Base-by-base conservation (phyloP, 2,888 invertebrate species). In the Phasia obesa region DNA sequence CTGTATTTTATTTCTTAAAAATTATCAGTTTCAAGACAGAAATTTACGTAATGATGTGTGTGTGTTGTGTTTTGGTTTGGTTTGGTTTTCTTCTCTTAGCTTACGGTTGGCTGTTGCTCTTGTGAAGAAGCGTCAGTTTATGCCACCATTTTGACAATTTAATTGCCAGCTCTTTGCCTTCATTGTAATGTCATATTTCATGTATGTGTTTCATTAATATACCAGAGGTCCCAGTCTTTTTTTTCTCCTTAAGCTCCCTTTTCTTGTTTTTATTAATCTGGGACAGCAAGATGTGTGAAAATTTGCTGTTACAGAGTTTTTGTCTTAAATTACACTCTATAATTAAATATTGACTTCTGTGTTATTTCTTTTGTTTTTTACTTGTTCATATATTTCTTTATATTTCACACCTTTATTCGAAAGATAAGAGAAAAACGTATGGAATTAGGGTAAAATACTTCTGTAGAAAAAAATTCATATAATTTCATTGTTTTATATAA, bases 71-170 rank as follows among this genome's bases (percentile, higher is more conserved):
- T 67, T 38, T 31, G 2, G 42, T 47, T 47, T 35, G n/a, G 21
- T 2, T 67, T 38, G 21, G 2, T n/a, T 27, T 19, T 23, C 13
- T 38, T 60, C n/a, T 35, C 49, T 59, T 35, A 13, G 57, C 38
- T 15, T 21, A 23, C 15, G 38, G 25, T 42, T 57, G 60, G 44
- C 55, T 64, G 59, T 25, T 59, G 21, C 27, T 47, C 25, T 15
- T 49, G 38, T 7, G 31, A 27, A 78, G 31, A 27, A 78, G 76
- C 73, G 81, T 80, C 76, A 82, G 79, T 84, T 84, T 77, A 84
- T 84, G 82, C 82, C 82, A 76, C 77, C 84, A 77, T 80, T 84
- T 84, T 82, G 84, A 84, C 84, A 84, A 74, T 82, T 82, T 84
- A 84, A 84, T 82, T 84, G 82, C 64, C 57, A 70, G 60, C 73